Evolutionary conservation across 2,113 vertebrate species (phyloP).

Genomic region (Oncorhynchus masou): DNA sequence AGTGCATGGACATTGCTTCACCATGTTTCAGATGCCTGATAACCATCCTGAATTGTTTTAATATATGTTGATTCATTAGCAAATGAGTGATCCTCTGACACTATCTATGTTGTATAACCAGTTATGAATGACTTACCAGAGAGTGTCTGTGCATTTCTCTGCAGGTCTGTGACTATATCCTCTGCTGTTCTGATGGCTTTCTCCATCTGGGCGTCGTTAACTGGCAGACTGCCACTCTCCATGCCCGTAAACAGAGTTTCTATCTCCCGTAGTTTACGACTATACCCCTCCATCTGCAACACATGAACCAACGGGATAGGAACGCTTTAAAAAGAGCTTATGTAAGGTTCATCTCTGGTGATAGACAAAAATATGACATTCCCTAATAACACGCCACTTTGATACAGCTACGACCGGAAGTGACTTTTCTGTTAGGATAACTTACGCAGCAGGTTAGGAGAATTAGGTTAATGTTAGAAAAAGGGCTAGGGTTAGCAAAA

Average conservation of each 20-base stretch:
- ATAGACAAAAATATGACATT: no score
- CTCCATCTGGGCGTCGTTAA: constrained; percentile 64
- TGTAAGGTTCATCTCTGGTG: background rate
- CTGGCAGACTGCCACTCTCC: constrained; percentile 5
- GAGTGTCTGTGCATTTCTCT: constrained; percentile 62
- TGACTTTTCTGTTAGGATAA: no score
- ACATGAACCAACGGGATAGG: background rate
- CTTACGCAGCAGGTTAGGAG: no score
- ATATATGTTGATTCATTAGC: no score
- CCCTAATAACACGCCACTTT: no score
- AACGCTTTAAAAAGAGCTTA: background rate
- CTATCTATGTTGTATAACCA: background rate
- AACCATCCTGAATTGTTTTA: background rate
- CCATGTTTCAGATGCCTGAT: no score
- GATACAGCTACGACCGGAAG: no score
- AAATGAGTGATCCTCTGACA: background rate
- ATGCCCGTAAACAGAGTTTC: constrained; percentile 67
- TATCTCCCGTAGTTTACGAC: constrained; percentile 73
- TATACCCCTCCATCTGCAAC: constrained; percentile 77
- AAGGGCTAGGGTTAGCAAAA: no score
- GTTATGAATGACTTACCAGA: constrained; percentile 37
- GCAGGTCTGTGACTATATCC: constrained; percentile 66
- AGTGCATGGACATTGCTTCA: background rate
- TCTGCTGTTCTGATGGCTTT: constrained; percentile 65
- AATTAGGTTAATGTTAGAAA: no score